Evolutionary conservation across 2,888 invertebrate genomes (phyloP), one percentile per base, ranked within the genome.

Genomic region (Melieria picta): DNA sequence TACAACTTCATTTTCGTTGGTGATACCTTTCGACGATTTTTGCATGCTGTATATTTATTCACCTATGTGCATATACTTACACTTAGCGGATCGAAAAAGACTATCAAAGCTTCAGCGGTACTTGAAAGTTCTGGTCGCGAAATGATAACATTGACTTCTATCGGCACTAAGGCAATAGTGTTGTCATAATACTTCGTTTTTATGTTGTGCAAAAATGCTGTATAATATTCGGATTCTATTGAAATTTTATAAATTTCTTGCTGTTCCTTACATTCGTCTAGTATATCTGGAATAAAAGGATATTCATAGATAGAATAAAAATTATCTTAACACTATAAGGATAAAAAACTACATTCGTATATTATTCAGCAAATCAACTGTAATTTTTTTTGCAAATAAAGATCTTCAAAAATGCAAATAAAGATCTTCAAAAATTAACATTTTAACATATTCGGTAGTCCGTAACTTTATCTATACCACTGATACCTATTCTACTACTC

Each of bases 181-280:
- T 65, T 71, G 65, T 71, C 65, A 65, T 71, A 71, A 71, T 71
- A 71, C 11, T 71, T 71, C n/a, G 71, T 71, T 55, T 65, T 71
- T n/a, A 71, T 60, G 4, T 65, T 47, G 7, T 62, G 63, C 56
- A 56, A 62, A 63, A 56, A 69, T 30, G 69, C 56, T n/a, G 43
- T 46, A 56, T 63, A 7, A 52, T 52, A 13, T 5, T 7, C 13
- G 9, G 52, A 52, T 52, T 13, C 52, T 30, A 30, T 30, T 30
- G 30, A 30, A 30, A 30, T 30, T 30, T 30, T 30, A 30, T 30
- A 30, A 30, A 30, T 30, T 30, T 30, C 30, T 30, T 30, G 30
- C 30, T 30, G 30, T 30, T 30, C 30, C 30, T 30, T 30, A 30
- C 30, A 30, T 30, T 30, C 30, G 30, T 30, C 47, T 11, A 63